Percentiles rank a stretch among this genome's conserved stretches.
Conservation (phyloP, 2,113 vertebrate species). For the Alligator sinensis region DNA sequence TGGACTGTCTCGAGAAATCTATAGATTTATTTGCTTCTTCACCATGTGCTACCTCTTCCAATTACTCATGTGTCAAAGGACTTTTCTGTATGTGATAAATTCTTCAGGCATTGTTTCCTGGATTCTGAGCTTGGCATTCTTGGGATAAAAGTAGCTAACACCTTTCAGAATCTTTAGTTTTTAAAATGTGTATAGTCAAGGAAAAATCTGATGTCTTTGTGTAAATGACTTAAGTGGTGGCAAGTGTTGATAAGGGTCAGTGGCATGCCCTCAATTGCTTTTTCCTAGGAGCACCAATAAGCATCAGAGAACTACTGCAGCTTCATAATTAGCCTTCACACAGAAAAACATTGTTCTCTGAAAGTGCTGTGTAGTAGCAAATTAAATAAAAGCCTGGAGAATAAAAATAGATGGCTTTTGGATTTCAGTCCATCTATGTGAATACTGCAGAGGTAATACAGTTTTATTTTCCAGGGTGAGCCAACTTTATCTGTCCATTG, state of each 20-base stretch:
- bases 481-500: neutral
- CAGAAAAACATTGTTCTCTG: neutral
- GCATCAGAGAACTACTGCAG: rapidly evolving
- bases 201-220: rapidly evolving
- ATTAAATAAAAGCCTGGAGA: neutral
- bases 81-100: neutral
- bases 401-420: rapidly evolving
- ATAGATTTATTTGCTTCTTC: neutral
- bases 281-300: neutral
- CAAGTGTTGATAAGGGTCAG: neutral
- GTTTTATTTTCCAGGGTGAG: neutral
- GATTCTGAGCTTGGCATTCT: neutral
- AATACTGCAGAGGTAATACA: neutral
- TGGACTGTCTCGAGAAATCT: neutral
- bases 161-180: neutral
- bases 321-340: neutral
- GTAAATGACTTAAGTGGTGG: neutral
- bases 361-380: neutral
- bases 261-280: rapidly evolving
- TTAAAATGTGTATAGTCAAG: neutral
- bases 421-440: rapidly evolving
- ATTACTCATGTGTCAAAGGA: neutral
- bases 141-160: neutral
- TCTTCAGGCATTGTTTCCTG: neutral
- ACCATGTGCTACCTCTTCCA: neutral